Evolutionary conservation across 2,888 invertebrate species (phyloP), one percentile per base, ranked within the genome.

Genomic region (Habroteleia sp.): DNA sequence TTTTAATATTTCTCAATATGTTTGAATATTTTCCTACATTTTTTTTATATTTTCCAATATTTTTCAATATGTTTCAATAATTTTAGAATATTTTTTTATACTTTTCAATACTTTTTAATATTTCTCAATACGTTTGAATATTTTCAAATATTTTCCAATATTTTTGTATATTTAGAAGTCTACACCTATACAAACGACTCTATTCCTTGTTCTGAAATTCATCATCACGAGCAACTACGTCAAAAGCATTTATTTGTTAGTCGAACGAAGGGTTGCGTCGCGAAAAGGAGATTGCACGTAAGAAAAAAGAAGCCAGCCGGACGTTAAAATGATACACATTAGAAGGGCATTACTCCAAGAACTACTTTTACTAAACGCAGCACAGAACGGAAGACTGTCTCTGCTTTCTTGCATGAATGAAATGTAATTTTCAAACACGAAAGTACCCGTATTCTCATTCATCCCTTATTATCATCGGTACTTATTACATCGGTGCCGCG

Each of bases 331-430:
- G 39, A 73, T 66, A 73, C 52, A 66, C 73, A 73, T 72, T 65
- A 65, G 48, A 29, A 39, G 17, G 39, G 16, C 66, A 13, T 39
- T 66, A 29, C 54, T 44, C n/a, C 60, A 62, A 71, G 71, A 33
- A 42, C 62, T 71, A 54, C 62, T 62, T 71, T 71, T 62, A 71
- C 54, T 62, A 54, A 39, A 37, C 33, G 58, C 50, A 52, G 23
- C 52, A 23, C 29, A 42, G 35, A 56, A 56, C 62, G 74, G 74
- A 74, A 62, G 74, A 74, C 50, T 77, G 80, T 80, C 77, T 82
- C 83, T 82, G 81, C 81, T 83, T 85, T 84, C 85, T 80, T 84
- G 83, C 85, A 82, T 85, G 80, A 85, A 85, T 85, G 84, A 84
- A 85, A 84, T 84, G 79, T 84, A 82, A 85, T 85, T 84, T 84